A percentile compares a stretch with the other conserved stretches of the same genome.
phyloP scores from a whole-genome alignment of 2,113 vertebrate genomes.

The Numida meleagris region DNA sequence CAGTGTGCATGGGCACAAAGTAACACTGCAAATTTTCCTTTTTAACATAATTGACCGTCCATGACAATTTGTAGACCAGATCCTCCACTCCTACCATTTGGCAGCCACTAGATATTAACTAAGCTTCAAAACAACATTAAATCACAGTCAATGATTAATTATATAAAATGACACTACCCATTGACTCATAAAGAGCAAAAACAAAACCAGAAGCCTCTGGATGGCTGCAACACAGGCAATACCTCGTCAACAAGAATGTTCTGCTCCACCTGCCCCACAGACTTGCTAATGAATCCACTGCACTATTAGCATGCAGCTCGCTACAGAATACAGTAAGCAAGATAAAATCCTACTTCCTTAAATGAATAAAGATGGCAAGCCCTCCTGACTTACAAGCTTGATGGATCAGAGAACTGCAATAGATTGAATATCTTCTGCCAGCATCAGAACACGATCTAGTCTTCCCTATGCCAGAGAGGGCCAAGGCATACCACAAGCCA shows the following conservation, averaged over 20 bases:
- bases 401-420: background rate
- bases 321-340: background rate
- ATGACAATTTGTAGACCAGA: background rate
- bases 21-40: background rate
- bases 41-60: background rate
- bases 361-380: background rate
- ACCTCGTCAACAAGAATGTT: background rate
- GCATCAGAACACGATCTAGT: background rate
- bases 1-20: background rate
- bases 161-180: background rate
- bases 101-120: background rate
- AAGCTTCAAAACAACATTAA: conserved; percentile 5
- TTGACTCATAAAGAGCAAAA: background rate
- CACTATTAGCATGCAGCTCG: background rate
- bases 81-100: background rate
- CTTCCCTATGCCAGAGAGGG: background rate
- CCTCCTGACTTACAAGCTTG: background rate
- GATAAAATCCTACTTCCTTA: background rate
- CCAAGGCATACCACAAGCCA: background rate
- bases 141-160: background rate
- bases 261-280: background rate
- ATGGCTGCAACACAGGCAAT: background rate
- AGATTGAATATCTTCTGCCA: background rate
- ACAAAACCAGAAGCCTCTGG: background rate
- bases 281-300: background rate